phyloP scores from a whole-genome alignment of 2,888 invertebrate genomes.

The Clivina fossor region DNA sequence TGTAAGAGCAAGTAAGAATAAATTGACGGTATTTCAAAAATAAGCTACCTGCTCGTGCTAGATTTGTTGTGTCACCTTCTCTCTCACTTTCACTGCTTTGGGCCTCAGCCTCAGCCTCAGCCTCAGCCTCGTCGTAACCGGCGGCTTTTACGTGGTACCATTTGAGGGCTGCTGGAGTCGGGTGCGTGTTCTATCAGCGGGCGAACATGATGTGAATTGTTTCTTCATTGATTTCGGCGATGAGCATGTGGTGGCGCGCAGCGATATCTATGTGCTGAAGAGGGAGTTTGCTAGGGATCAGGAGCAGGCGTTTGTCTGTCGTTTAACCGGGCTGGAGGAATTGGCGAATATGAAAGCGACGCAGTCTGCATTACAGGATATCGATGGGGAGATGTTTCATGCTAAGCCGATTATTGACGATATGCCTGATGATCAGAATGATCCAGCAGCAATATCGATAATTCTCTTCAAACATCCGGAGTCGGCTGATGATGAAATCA shows the following conservation, averaged over 20 bases:
- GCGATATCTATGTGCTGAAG: conserved; percentile 62
- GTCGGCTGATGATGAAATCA: conserved; percentile 57
- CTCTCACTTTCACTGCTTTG: too few species aligned
- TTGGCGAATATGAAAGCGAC: conserved; percentile 54
- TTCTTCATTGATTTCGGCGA: conserved; percentile 79
- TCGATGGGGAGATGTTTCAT: conserved; percentile 16
- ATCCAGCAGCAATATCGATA: conserved; percentile 13
- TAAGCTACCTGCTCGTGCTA: too few species aligned
- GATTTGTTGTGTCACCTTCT: too few species aligned
- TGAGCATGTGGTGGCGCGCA: conserved; percentile 56
- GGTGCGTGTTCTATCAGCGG: conserved; percentile 49
- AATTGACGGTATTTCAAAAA: too few species aligned
- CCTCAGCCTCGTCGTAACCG: conserved; percentile 48
- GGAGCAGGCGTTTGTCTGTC: conserved; percentile 66
- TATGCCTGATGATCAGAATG: too few species aligned
- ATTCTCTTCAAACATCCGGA: conserved; percentile 48
- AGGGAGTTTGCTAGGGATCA: conserved; percentile 63
- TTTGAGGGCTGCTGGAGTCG: conserved; percentile 54
- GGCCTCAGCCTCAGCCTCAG: too few species aligned
- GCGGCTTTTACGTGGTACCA: conserved; percentile 53
- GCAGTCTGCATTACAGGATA: conserved; percentile 44
- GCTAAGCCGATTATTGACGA: too few species aligned
- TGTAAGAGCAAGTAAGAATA: too few species aligned
- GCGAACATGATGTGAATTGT: conserved; percentile 51
- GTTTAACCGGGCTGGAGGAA: conserved; percentile 71